Conservation (phyloP, 1,140 invertebrate species). For the Macrobrachium rosenbergii region DNA sequence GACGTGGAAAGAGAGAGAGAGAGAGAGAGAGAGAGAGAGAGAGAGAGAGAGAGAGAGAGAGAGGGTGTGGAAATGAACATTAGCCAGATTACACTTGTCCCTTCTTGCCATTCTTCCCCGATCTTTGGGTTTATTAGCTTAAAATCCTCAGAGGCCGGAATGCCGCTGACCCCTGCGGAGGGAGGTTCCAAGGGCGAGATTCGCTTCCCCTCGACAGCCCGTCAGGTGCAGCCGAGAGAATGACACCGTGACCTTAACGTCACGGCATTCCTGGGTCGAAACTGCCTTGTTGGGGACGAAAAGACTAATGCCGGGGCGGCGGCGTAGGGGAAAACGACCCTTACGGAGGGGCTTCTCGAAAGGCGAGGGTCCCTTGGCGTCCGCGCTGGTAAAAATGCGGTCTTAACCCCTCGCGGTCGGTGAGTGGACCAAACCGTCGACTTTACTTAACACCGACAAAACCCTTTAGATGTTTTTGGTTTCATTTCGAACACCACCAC, state of each 20-base stretch:
- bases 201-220: not conserved
- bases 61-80: constrained; percentile 57
- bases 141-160: constrained; percentile 12
- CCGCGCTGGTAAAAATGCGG: too few relatives aligned
- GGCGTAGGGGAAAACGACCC: not conserved
- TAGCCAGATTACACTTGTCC: constrained; percentile 44
- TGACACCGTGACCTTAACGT: not conserved
- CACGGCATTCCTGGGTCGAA: not conserved
- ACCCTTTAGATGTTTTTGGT: not conserved
- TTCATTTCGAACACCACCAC: not conserved
- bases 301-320: not conserved
- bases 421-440: too few relatives aligned
- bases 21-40: not conserved
- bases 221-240: too few relatives aligned
- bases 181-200: not conserved
- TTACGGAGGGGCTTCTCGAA: not conserved
- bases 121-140: constrained; percentile 44
- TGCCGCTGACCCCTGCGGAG: not conserved
- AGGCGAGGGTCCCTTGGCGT: not conserved
- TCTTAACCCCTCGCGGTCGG: too few relatives aligned
- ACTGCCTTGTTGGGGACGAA: not conserved
- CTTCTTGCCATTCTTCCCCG: constrained; percentile 34
- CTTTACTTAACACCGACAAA: constrained; percentile 9
- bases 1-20: constrained; percentile 2
- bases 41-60: constrained; percentile 4